These are phyloP conservation scores for Ammodytes marinus DNA, from an alignment of 2,113 vertebrate genomes.

Conservation along the genomic window DNA sequence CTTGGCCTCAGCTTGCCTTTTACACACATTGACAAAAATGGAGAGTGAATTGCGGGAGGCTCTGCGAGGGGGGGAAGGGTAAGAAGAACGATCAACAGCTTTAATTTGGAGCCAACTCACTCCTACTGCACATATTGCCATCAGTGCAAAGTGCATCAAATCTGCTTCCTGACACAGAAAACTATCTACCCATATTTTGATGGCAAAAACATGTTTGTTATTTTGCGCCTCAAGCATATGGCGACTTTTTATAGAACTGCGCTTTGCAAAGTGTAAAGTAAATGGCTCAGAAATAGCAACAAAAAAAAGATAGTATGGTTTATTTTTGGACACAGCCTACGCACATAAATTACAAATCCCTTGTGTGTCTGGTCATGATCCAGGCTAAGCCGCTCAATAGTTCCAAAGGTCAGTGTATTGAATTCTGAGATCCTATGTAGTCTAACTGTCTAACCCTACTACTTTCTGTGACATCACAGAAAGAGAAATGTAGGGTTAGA, in stretches of 20 bases:
- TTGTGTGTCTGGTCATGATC: background rate
- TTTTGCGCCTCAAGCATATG: slow-evolving; percentile 22
- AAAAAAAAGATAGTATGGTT: background rate
- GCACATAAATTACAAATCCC: background rate
- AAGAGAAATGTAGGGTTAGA: too few relatives aligned
- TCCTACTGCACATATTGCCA: slow-evolving; percentile 55
- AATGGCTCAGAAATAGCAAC: background rate
- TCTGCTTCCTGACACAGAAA: slow-evolving; percentile 19
- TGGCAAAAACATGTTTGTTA: slow-evolving; percentile 41
- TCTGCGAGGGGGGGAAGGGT: slow-evolving; percentile 45
- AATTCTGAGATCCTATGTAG: too few relatives aligned
- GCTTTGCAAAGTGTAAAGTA: background rate
- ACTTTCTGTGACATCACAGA: too few relatives aligned
- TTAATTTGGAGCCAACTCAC: slow-evolving; percentile 63
- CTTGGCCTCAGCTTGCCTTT: slow-evolving; percentile 74
- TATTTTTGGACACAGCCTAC: slow-evolving; percentile 18
- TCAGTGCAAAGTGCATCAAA: slow-evolving; percentile 50
- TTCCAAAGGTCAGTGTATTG: slow-evolving; percentile 31
- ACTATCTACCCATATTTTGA: slow-evolving; percentile 20
- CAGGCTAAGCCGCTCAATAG: slow-evolving; percentile 3
- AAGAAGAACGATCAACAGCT: slow-evolving; percentile 53
- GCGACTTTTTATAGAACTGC: background rate
- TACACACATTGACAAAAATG: slow-evolving; percentile 79
- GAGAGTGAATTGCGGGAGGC: slow-evolving; percentile 77
- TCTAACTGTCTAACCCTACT: too few relatives aligned